These are phyloP conservation scores for Noctua janthe DNA, from an alignment of 2,888 invertebrate species.

Conservation along the genomic window DNA sequence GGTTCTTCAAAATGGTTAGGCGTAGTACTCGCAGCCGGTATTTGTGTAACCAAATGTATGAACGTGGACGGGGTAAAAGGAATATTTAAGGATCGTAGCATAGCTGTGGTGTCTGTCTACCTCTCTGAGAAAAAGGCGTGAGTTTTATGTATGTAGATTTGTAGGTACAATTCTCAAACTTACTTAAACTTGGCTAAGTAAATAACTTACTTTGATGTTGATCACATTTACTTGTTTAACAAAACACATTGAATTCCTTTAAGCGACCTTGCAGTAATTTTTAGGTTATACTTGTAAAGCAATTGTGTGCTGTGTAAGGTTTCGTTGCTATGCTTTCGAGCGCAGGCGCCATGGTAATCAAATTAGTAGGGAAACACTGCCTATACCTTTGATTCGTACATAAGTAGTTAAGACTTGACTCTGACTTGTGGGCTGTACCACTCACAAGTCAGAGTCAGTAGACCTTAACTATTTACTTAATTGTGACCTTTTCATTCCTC, in stretches of 20 bases:
- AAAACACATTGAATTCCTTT: not conserved
- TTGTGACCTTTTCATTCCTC: not conserved
- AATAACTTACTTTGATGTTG: not conserved
- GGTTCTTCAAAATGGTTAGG: not conserved
- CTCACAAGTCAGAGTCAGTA: slow-evolving; percentile 1
- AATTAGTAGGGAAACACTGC: slow-evolving; percentile 1
- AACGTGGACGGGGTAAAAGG: not conserved
- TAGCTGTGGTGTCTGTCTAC: not conserved
- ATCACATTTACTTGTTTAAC: not conserved
- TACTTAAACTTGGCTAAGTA: not conserved
- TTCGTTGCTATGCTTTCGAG: not conserved
- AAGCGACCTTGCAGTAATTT: not conserved
- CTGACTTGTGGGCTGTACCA: not conserved
- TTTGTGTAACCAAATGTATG: not conserved
- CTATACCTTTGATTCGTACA: not conserved
- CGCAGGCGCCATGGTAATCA: slow-evolving; percentile 27
- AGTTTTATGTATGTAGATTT: not conserved
- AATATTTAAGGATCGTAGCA: not conserved
- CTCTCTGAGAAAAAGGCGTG: not conserved
- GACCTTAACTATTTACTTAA: not conserved
- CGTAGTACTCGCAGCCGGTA: not conserved
- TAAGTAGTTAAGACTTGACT: not conserved
- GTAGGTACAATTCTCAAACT: not conserved
- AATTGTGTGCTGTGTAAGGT: not conserved
- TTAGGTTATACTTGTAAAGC: not conserved